Evolutionary conservation across 2,888 invertebrate genomes (phyloP), one percentile per base, ranked within the genome.

Genomic region (Neoitamus cyanurus): DNA sequence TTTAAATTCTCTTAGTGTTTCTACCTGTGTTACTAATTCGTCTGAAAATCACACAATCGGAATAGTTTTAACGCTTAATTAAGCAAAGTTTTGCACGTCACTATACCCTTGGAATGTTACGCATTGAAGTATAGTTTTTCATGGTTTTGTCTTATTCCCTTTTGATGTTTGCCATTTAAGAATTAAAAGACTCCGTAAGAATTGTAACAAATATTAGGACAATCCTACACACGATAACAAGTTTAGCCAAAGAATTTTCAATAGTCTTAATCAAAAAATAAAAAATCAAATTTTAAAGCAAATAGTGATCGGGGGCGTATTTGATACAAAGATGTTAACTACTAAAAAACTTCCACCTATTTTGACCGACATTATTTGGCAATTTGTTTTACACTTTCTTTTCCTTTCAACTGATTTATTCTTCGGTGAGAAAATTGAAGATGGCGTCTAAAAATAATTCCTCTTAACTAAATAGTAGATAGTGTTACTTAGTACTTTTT

Each of bases 371-470:
- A 58, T 58, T 58, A 58, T 58, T 58, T 58, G 58, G 58, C 58
- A 58, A 58, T 58, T 20, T 58, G 58, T 58, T 58, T 58, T 58
- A 58, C 58, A 58, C 58, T 25, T 42, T 42, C 58, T 9, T 58
- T 13, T 73, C 36, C 31, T 11, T 70, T 31, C 11, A 73, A 34
- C 15, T 73, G 73, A 20, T 73, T 73, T 34, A 30, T 70, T 30
- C 31, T 73, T 73, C 36, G 34, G 20, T 73, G 73, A 34, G 73
- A 73, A 36, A 73, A 73, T 73, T 73, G 73, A 9, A 34, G 36
- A 73, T 73, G 73, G 73, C 36, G 73, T 73, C 34, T 73, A 73
- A 73, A 73, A 73, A 73, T 73, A 73, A 73, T 77, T 77, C 46
- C 30, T 77, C 77, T 77, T 73, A 73, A 34, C 73, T 77, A 77